phyloP scores from a whole-genome alignment of 1,140 invertebrate species.

The Drosophila elegans region DNA sequence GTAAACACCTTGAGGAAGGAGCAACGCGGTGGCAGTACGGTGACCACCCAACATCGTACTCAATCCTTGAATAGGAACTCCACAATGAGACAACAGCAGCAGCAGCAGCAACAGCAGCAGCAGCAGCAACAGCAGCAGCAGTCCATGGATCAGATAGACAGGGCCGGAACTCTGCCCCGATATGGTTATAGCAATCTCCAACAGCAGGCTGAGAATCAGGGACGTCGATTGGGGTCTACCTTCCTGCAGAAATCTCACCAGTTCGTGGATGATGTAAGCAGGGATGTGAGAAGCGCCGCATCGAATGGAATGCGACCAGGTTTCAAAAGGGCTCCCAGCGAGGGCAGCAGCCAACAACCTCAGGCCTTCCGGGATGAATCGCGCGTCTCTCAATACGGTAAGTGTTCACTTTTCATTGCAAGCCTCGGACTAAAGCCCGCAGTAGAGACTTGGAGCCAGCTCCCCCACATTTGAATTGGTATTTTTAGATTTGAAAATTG shows the following conservation, averaged over 20 bases:
- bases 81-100: conserved; percentile 68
- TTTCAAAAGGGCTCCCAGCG: conserved; percentile 85
- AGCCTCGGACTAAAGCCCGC: neutral
- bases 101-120: conserved; percentile 53
- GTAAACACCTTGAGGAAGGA: conserved; percentile 67
- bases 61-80: conserved; percentile 72
- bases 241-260: conserved; percentile 90
- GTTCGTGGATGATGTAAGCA: conserved; percentile 89
- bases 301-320: conserved; percentile 85
- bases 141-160: conserved; percentile 75
- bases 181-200: conserved; percentile 86
- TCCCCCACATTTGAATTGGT: conserved; percentile 26
- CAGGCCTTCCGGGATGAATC: conserved; percentile 90
- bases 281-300: conserved; percentile 85
- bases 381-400: conserved; percentile 90
- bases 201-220: conserved; percentile 84
- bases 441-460: conserved; percentile 31
- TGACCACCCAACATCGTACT: conserved; percentile 59
- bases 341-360: conserved; percentile 84
- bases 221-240: conserved; percentile 88
- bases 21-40: conserved; percentile 69
- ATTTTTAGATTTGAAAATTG: conserved; percentile 20
- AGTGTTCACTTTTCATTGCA: conserved; percentile 61
- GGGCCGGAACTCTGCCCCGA: conserved; percentile 87
- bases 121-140: conserved; percentile 45